Evolutionary conservation across 2,797 vertebrate genomes (phyloP), one percentile per base, ranked within the genome.

Genomic region (Sebastes miniatus): DNA sequence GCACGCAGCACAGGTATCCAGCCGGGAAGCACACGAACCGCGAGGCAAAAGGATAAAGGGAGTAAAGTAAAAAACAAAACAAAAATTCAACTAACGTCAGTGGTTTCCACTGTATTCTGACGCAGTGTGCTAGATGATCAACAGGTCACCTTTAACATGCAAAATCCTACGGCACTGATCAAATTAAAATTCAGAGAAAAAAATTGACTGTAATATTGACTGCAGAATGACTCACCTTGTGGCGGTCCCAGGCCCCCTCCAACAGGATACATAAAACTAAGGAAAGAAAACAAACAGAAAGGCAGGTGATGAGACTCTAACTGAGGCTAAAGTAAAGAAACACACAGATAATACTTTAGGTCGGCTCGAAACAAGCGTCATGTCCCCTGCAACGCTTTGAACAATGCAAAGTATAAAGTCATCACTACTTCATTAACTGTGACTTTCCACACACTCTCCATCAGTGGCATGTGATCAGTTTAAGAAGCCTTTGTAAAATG

Each of bases 201-300:
- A 25, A 52, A 65, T 5, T n/a, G 27, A 43, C 39, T 43, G 16
- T 73, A 22, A 22, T 75, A 29, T 12, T 31, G 43, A 77, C 25
- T 52, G 67, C 16, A 18, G 52, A 57, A 63, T 81, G 43, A 93
- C 97, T 50, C 94, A 99, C 98, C 98, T 97, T 98, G 98, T 77
- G 97, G 96, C 18, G 97, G 95, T 80, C 97, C 97, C 78, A 99
- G 91, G 81, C 97, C 96, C 29, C 97, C 95, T 86, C 97, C 95
- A 0, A 99, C 97, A 36, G 98, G 96, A 96, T 97, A 99, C 95
- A 99, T 97, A 90, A 98, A 99, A 94, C 98, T 99, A 63, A 31
- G 88, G 79, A 63, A 20, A 58, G 52, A 92, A 39, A 73, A 77
- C 25, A 10, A 69, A 57, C 29, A 69, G 59, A 71, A 81, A 83